phyloP scores from a whole-genome alignment of 1,140 invertebrate species.

The Macrostomum lignano region DNA sequence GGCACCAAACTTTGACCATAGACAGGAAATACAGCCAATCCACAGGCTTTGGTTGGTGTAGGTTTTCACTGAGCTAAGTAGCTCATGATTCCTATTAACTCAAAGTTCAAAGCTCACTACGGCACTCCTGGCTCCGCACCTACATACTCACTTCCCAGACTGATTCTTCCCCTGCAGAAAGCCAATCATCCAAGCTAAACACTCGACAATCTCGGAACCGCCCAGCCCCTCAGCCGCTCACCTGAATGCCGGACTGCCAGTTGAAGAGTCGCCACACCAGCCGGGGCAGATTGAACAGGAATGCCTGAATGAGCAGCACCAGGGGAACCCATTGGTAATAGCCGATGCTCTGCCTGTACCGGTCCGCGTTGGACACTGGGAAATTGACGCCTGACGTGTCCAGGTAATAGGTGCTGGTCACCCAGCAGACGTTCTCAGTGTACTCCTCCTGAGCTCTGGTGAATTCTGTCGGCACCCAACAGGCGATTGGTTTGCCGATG shows the following conservation, averaged over 20 bases:
- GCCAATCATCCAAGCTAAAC: too few species aligned
- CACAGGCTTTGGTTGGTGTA: too few species aligned
- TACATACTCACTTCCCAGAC: too few species aligned
- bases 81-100: too few species aligned
- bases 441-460: constrained; percentile 8
- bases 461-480: constrained; percentile 11
- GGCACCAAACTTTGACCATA: too few species aligned
- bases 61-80: too few species aligned
- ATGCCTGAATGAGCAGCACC: not conserved
- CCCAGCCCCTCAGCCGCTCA: too few species aligned
- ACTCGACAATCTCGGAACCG: too few species aligned
- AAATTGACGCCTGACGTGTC: not conserved
- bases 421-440: constrained; percentile 7
- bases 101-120: too few species aligned
- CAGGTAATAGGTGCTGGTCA: constrained; percentile 1
- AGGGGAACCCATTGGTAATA: constrained; percentile 5
- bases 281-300: constrained; percentile 1
- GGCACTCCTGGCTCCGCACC: too few species aligned
- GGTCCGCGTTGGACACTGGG: not conserved
- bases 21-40: too few species aligned
- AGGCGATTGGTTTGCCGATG: constrained; percentile 9
- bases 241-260: constrained; percentile 5
- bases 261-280: constrained; percentile 1
- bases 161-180: too few species aligned
- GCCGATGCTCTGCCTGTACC: not conserved